These are phyloP conservation scores for Agrochola macilenta DNA, from an alignment of 2,888 invertebrate species.

Conservation along the genomic window DNA sequence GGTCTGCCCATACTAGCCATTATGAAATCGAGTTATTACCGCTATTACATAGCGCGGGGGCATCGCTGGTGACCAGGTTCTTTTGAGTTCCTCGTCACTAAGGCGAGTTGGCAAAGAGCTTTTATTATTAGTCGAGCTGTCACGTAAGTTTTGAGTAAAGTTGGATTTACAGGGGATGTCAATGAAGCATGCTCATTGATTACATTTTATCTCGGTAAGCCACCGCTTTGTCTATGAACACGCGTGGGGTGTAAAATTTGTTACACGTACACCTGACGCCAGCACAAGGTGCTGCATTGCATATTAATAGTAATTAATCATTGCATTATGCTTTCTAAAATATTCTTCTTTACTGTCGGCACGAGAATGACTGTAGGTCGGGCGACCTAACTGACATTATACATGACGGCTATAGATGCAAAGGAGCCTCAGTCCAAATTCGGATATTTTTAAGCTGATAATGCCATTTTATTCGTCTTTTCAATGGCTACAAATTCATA, in stretches of 20 bases:
- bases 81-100: slow-evolving; percentile 88
- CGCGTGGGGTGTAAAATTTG: background rate
- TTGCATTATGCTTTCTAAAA: background rate
- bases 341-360: background rate
- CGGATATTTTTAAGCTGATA: no score
- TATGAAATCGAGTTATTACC: slow-evolving; percentile 93
- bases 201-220: background rate
- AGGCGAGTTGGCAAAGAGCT: slow-evolving; percentile 92
- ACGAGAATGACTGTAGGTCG: background rate
- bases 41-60: slow-evolving; percentile 93
- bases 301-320: background rate
- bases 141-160: slow-evolving; percentile 85
- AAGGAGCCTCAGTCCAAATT: no score
- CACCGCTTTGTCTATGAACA: background rate
- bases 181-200: background rate
- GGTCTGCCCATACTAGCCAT: slow-evolving; percentile 91
- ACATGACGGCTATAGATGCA: no score
- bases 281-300: background rate
- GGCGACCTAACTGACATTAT: no score
- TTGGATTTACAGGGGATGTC: background rate
- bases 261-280: background rate
- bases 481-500: no score
- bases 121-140: slow-evolving; percentile 93
- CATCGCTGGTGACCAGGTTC: slow-evolving; percentile 92
- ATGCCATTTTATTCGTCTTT: no score